Conservation (phyloP, 2,113 vertebrate genomes). For the Seriola dumerili region DNA sequence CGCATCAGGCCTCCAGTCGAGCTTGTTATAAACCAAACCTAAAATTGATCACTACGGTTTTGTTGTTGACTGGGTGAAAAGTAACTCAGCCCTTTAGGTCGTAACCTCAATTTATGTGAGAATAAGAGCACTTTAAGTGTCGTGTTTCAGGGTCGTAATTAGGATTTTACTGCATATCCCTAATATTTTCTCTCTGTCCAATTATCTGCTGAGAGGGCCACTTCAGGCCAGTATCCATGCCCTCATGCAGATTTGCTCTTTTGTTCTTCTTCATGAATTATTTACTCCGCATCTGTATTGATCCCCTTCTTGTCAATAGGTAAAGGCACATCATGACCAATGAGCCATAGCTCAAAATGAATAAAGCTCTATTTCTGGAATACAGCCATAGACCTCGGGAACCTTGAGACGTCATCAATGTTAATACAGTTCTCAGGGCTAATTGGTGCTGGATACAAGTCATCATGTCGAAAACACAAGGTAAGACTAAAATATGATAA, state of each 20-base stretch:
- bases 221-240: constrained; percentile 48
- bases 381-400: constrained; percentile 9
- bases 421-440: constrained; percentile 61
- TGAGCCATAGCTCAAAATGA: constrained; percentile 66
- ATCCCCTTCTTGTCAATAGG: constrained; percentile 68
- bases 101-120: constrained; percentile 39
- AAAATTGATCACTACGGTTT: constrained; percentile 29
- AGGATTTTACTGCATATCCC: constrained; percentile 41
- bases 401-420: constrained; percentile 53
- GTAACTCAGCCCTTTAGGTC: constrained; percentile 17
- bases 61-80: constrained; percentile 30
- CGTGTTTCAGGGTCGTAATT: constrained; percentile 60
- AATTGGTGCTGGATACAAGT: constrained; percentile 56
- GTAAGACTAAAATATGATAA: constrained; percentile 49
- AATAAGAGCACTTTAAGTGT: constrained; percentile 17
- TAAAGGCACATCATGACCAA: constrained; percentile 66
- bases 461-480: constrained; percentile 45
- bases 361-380: constrained; percentile 42
- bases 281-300: constrained; percentile 70
- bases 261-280: constrained; percentile 79
- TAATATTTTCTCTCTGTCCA: constrained; percentile 47
- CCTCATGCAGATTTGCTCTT: constrained; percentile 65
- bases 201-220: constrained; percentile 68
- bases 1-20: constrained; percentile 1
- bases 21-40: constrained; percentile 7